These are phyloP conservation scores for Hemitrygon akajei DNA, from an alignment of 2,797 vertebrate species.

Conservation along the genomic window DNA sequence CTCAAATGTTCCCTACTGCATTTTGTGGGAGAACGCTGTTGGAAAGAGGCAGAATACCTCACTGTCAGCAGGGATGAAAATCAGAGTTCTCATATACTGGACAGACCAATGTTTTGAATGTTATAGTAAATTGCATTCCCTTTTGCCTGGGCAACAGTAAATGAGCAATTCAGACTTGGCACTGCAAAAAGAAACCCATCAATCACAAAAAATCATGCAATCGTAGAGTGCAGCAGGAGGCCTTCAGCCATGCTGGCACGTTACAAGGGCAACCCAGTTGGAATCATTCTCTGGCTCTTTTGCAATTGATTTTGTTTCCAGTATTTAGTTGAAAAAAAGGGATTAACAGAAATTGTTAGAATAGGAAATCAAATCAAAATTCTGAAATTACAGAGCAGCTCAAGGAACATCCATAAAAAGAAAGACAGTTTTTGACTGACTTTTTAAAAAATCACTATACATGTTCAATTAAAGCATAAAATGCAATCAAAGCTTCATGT, in stretches of 20 bases:
- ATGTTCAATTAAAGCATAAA: not conserved
- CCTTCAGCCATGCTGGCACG: too few species aligned
- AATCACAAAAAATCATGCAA: too few species aligned
- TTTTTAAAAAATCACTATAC: too few species aligned
- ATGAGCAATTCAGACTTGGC: not conserved
- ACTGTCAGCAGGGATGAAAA: not conserved
- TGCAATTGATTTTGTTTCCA: too few species aligned
- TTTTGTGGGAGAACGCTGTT: not conserved
- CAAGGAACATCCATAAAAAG: not conserved
- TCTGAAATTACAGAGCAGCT: not conserved
- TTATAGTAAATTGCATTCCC: not conserved
- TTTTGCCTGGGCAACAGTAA: not conserved
- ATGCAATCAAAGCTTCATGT: not conserved
- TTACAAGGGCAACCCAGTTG: not conserved
- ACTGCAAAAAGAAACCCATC: not conserved
- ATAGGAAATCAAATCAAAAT: not conserved
- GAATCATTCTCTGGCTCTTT: not conserved
- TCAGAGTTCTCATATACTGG: not conserved
- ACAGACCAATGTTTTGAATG: not conserved
- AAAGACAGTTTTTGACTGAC: not conserved
- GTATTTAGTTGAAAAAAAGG: not conserved
- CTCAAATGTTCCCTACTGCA: not conserved
- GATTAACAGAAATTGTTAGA: not conserved
- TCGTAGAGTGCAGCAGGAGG: too few species aligned
- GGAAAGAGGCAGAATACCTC: not conserved